Evolutionary conservation across 2,797 vertebrate species (phyloP), one percentile per base, ranked within the genome.

Genomic region (Kryptolebias ocellatus): DNA sequence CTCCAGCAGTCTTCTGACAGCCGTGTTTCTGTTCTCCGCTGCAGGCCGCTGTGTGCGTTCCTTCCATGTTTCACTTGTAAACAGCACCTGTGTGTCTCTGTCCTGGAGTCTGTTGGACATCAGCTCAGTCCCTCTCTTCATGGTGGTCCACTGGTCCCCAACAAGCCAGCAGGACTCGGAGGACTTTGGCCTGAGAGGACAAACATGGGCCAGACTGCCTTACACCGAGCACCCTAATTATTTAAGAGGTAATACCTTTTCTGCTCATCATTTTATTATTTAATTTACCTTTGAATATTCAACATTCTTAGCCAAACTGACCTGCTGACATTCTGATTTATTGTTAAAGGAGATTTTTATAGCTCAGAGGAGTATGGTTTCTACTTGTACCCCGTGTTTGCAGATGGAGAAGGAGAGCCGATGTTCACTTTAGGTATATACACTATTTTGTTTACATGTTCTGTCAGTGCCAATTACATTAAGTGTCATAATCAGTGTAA

Each of bases 361-460:
- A 91, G 89, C 34, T 89, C 93, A 9, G 95, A 96, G 71, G 94
- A 95, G 58, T 95, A 93, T 34, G 86, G 78, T 70, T 97, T 98
- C 85, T 91, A 89, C 84, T 84, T 99, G 81, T 95, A 93, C 64
- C 96, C 97, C 4, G 82, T 99, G 85, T 97, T 96, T 92, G 74
- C 80, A 61, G 94, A 95, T 80, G 95, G 95, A 80, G 94, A 97
- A 77, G 96, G 95, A 39, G 94, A 94, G 75, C 89, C 95, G 0
- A 66, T 85, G 3, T 94, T 91, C 70, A 72, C 92, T 31, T 91
- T 66, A 94, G 95, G 97, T 97, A 92, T 84, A 71, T n/a, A 24
- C 24, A 34, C 6, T 39, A 39, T 39, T 18, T 12, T 58, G 49
- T 15, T 31, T 12, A 29, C 8, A 20, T 2, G 14, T 55, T 63